phyloP scores from a whole-genome alignment of 2,888 invertebrate genomes.

The Drosophila mimica region DNA sequence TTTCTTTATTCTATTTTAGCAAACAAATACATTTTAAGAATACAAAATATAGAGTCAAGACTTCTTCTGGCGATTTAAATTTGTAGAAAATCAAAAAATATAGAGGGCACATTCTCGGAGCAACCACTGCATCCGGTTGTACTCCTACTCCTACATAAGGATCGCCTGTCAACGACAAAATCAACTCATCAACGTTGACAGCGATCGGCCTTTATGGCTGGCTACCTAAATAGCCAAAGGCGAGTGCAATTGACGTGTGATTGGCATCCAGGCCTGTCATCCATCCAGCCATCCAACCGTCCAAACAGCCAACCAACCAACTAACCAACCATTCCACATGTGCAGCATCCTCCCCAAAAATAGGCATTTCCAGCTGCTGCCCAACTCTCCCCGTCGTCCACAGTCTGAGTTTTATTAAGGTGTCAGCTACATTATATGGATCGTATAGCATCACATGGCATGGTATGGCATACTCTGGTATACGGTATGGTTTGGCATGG shows the following conservation, averaged over 20 bases:
- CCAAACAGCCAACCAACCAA: slow-evolving; percentile 1
- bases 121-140: slow-evolving; percentile 1
- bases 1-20: too few relatives aligned
- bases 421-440: slow-evolving; percentile 74
- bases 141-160: slow-evolving; percentile 63
- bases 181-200: slow-evolving; percentile 77
- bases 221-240: slow-evolving; percentile 59
- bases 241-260: slow-evolving; percentile 74
- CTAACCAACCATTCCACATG: not conserved
- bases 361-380: slow-evolving; percentile 41
- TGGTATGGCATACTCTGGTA: slow-evolving; percentile 13
- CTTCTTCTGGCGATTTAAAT: too few relatives aligned
- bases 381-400: slow-evolving; percentile 4
- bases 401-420: slow-evolving; percentile 41
- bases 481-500: slow-evolving; percentile 7
- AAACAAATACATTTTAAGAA: too few relatives aligned
- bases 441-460: slow-evolving; percentile 36
- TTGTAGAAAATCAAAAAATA: too few relatives aligned
- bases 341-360: slow-evolving; percentile 45
- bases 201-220: slow-evolving; percentile 41
- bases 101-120: not conserved
- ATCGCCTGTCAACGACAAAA: slow-evolving; percentile 67
- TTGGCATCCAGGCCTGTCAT: slow-evolving; percentile 68
- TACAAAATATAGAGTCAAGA: too few relatives aligned
- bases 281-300: slow-evolving; percentile 35